These are phyloP conservation scores for Oscarella lobularis DNA, from an alignment of 37 sponge, comb jelly and placozoan species.

Conservation along the genomic window DNA sequence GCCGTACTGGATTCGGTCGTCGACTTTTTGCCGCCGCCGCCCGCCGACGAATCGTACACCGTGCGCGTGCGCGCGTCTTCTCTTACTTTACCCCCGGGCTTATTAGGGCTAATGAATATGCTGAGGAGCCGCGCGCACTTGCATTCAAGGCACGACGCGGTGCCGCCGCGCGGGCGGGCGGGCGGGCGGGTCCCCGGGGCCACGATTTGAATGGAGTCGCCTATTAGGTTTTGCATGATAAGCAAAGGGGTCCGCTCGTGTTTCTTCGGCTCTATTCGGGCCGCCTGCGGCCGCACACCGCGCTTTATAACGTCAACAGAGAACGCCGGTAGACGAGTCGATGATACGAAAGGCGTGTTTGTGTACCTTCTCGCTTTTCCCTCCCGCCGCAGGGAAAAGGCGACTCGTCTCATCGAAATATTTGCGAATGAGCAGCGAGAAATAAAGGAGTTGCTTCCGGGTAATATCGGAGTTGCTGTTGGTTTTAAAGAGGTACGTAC, in stretches of 20 bases:
- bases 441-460: slow-evolving; percentile 28
- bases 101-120: slow-evolving; percentile 20
- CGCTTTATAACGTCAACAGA: slow-evolving; percentile 46
- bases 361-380: no score
- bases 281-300: slow-evolving; percentile 23
- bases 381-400: slow-evolving; percentile 36
- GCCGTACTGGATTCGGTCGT: slow-evolving; percentile 61
- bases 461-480: slow-evolving; percentile 73
- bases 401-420: slow-evolving; percentile 37
- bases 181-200: background rate
- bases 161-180: background rate
- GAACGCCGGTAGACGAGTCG: slow-evolving; percentile 24
- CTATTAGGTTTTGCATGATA: slow-evolving; percentile 61
- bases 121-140: slow-evolving; percentile 51
- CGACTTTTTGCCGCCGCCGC: slow-evolving; percentile 58
- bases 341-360: no score
- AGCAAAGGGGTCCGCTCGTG: slow-evolving; percentile 60
- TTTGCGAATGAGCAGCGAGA: slow-evolving; percentile 66
- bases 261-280: slow-evolving; percentile 73
- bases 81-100: background rate
- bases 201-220: background rate
- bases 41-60: slow-evolving; percentile 1
- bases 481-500: slow-evolving; percentile 62
- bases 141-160: slow-evolving; percentile 56
- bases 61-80: background rate